These are phyloP conservation scores for Zingel zingel DNA, from an alignment of 2,113 vertebrate species.

Conservation along the genomic window DNA sequence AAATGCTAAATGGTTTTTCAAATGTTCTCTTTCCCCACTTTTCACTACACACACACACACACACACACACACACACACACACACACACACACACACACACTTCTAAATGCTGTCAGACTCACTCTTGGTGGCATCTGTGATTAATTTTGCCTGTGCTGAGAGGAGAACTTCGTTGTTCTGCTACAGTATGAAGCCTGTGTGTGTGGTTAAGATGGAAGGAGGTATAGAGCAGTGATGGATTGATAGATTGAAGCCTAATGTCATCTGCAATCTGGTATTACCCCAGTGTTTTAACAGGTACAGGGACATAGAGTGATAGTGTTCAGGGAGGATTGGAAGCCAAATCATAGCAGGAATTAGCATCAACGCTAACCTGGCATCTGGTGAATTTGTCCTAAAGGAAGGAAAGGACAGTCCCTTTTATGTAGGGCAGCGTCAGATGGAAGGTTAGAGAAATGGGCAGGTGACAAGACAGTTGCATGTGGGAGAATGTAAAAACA, in stretches of 20 bases:
- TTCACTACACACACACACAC: not conserved
- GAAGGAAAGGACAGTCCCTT: not conserved
- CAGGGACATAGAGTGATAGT: not conserved
- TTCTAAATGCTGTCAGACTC: slow-evolving; percentile 40
- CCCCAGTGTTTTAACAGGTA: slow-evolving; percentile 16
- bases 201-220: slow-evolving; percentile 2
- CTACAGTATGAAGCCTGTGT: slow-evolving; percentile 1
- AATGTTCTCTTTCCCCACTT: slow-evolving; percentile 33
- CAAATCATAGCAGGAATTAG: slow-evolving; percentile 18
- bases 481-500: not conserved
- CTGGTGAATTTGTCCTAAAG: slow-evolving; percentile 60
- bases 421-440: slow-evolving; percentile 2
- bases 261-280: slow-evolving; percentile 53
- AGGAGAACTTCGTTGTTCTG: slow-evolving; percentile 7
- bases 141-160: slow-evolving; percentile 47
- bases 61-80: slow-evolving; percentile 20
- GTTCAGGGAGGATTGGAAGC: slow-evolving; percentile 22
- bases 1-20: slow-evolving; percentile 61
- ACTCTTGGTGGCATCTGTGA: slow-evolving; percentile 43
- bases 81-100: not conserved
- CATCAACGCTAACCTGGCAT: slow-evolving; percentile 40
- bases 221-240: slow-evolving; percentile 24
- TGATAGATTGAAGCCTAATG: slow-evolving; percentile 62
- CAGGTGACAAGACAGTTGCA: slow-evolving; percentile 2
- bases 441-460: slow-evolving; percentile 13